Base-by-base conservation (phyloP, 2,888 invertebrate genomes). In the Acronicta leporina region DNA sequence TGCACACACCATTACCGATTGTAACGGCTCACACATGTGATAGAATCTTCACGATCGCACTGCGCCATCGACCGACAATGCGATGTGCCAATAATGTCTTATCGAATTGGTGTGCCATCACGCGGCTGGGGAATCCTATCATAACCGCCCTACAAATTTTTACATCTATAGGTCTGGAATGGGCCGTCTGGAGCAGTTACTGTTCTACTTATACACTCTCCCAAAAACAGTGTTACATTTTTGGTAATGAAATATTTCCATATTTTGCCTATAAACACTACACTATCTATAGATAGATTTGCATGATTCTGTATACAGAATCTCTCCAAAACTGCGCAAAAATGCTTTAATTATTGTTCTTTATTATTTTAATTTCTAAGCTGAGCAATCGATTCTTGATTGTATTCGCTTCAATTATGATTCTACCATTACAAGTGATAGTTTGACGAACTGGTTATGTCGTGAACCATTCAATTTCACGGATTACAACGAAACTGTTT, bases 1-100 rank as follows among this genome's bases (percentile, higher is more conserved):
- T 91, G 92, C 92, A 89, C 87, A 90, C 87, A 85, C 87, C 90
- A 92, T 92, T 92, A 93, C 92, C 88, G 90, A 91, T 91, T 91
- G 90, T 92, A 92, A 90, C 91, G 90, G 90, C 87, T 83, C 83
- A 85, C 83, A 83, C 83, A 79, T 86, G 82, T 87, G 91, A 92
- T 92, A 91, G 86, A 84, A 91, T 90, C 90, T 87, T 83, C 85
- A 81, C 83, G 86, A 88, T 84, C 81, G 79, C 75, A 75, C 77
- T 73, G 65, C 67, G 75, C 68, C 77, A 71, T 77, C 77, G 62
- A 69, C 72, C 71, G 61, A 71, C 75, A 79, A 76, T 77, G 78
- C 64, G 69, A 80, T 84, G 86, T 88, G 86, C 87, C 90, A 88
- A 89, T 90, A 90, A 87, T 84, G 87, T 82, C 88, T 92, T 92